These are phyloP conservation scores for Amblyopsis hoosieri DNA, from an alignment of 2,797 vertebrate species.

Conservation along the genomic window DNA sequence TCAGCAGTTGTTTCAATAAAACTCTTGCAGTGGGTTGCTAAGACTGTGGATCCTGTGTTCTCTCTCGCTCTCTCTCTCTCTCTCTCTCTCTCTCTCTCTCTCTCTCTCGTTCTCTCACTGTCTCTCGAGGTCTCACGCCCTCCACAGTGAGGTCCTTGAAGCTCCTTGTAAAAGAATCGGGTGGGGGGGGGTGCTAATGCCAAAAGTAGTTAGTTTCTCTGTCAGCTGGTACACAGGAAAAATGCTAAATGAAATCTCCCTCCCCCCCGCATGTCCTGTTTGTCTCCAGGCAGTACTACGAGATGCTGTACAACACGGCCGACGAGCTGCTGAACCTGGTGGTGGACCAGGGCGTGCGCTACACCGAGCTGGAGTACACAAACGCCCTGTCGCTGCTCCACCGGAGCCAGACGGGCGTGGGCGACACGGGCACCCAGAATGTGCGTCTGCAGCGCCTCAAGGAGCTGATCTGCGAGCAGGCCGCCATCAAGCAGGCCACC, in stretches of 20 bases:
- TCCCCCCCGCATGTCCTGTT: neutral
- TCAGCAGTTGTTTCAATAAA: constrained; percentile 60
- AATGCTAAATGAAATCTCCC: constrained; percentile 14
- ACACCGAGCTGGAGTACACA: constrained; percentile 96
- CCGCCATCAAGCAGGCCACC: constrained; percentile 96
- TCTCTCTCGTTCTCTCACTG: constrained; percentile 23
- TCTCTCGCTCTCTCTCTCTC: constrained; percentile 25
- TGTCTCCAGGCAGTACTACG: constrained; percentile 91
- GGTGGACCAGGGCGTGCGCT: constrained; percentile 97
- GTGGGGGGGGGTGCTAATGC: constrained; percentile 30
- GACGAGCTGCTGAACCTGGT: constrained; percentile 96
- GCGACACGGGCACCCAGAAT: constrained; percentile 94
- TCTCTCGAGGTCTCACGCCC: neutral
- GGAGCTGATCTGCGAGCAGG: constrained; percentile 98
- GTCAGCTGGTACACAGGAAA: constrained; percentile 33
- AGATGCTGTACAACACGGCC: constrained; percentile 97
- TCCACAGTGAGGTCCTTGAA: constrained; percentile 40
- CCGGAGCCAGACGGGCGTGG: constrained; percentile 95
- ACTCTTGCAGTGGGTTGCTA: constrained; percentile 36
- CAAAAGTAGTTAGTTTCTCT: constrained; percentile 36
- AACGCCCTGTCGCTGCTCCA: constrained; percentile 93
- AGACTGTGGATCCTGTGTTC: constrained; percentile 26
- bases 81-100: constrained; percentile 32
- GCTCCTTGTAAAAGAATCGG: constrained; percentile 43
- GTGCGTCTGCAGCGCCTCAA: constrained; percentile 92